phyloP scores from a whole-genome alignment of 2,888 invertebrate species.

The Sceliomorpha sp. region DNA sequence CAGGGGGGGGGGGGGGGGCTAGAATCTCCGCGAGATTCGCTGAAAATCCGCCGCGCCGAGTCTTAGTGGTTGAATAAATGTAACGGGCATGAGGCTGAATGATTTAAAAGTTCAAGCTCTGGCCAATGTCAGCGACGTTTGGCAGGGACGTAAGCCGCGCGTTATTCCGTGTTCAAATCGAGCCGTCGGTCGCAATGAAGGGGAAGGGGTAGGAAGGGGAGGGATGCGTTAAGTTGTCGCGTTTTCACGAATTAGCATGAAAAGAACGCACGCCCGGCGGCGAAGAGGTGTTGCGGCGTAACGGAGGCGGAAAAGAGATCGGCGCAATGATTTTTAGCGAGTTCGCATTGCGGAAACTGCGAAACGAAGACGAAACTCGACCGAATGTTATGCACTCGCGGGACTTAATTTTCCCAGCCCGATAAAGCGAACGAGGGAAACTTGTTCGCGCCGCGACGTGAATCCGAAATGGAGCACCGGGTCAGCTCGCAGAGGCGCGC shows the following conservation, averaged over 20 bases:
- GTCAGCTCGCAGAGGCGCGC: conserved; percentile 4
- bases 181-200: conserved; percentile 22
- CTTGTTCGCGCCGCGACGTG: conserved; percentile 49
- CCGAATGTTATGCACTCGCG: conserved; percentile 54
- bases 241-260: conserved; percentile 52
- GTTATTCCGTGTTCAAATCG: conserved; percentile 29
- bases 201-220: too few species aligned
- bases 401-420: conserved; percentile 55
- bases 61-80: conserved; percentile 75
- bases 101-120: conserved; percentile 76
- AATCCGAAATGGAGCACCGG: conserved; percentile 42
- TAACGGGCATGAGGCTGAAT: conserved; percentile 73
- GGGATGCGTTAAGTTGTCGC: conserved; percentile 67
- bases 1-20: too few species aligned
- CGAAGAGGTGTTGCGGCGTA: conserved; percentile 30
- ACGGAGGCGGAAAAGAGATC: conserved; percentile 44
- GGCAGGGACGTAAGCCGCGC: conserved; percentile 30
- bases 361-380: conserved; percentile 54
- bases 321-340: conserved; percentile 47
- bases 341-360: conserved; percentile 51
- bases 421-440: conserved; percentile 57
- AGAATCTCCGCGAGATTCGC: not conserved
- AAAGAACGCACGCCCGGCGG: conserved; percentile 47
- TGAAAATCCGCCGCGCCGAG: conserved; percentile 65
- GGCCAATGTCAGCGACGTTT: conserved; percentile 57